Conservation (phyloP, 2,797 vertebrate genomes). For the Arnoldichthys spilopterus region DNA sequence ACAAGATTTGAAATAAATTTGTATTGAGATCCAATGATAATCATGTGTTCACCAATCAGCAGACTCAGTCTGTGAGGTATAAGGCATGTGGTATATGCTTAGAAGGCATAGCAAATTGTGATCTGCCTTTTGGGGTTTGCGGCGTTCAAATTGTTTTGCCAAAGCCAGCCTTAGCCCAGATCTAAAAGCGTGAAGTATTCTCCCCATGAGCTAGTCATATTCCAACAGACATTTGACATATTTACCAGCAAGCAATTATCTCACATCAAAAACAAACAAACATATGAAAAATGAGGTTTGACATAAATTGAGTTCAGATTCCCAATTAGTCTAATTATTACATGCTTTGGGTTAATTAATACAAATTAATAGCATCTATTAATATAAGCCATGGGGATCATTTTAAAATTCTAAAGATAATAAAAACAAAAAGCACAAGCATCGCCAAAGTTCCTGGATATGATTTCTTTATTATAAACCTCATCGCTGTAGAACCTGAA, state of each 20-base stretch:
- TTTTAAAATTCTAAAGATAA: too few species aligned
- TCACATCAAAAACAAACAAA: not conserved
- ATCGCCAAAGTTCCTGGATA: too few species aligned
- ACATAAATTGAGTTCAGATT: not conserved
- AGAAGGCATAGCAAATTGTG: constrained; percentile 13
- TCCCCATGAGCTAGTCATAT: not conserved
- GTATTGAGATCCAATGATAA: constrained; percentile 1
- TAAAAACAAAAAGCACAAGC: too few species aligned
- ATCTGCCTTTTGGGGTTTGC: constrained; percentile 1
- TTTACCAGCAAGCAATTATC: not conserved
- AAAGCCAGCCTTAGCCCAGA: not conserved
- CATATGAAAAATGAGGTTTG: too few species aligned
- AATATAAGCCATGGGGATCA: too few species aligned
- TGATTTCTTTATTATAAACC: too few species aligned
- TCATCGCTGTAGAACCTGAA: too few species aligned
- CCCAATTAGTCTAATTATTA: too few species aligned
- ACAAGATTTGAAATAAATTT: not conserved
- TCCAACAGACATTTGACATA: not conserved
- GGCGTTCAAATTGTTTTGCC: not conserved
- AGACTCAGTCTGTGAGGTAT: constrained; percentile 5
- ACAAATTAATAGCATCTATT: too few species aligned
- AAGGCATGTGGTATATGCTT: constrained; percentile 14
- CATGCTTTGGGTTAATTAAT: too few species aligned
- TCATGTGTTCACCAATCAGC: not conserved
- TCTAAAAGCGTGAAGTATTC: constrained; percentile 8